A percentile compares a stretch with the other conserved stretches of the same genome.
Evolutionary conservation across 2,113 vertebrate species (phyloP).

Genomic region (Calonectris borealis): DNA sequence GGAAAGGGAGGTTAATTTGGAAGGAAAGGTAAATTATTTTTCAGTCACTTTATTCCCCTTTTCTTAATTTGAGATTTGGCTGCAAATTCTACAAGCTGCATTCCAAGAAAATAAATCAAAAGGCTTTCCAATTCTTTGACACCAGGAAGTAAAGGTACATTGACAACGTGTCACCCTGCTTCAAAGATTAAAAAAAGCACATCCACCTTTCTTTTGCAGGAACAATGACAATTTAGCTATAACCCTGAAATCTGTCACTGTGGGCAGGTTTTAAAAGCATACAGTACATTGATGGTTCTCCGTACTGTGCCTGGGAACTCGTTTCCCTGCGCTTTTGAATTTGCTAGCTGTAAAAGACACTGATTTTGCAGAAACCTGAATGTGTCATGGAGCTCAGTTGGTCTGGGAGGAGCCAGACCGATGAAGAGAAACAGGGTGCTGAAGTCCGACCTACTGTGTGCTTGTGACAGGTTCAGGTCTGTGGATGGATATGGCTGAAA

Average conservation of each 20-base stretch:
- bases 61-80: conserved; percentile 22
- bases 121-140: neutral
- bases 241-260: conserved; percentile 34
- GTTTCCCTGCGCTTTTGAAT: conserved; percentile 55
- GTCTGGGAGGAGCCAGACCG: conserved; percentile 57
- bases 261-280: conserved; percentile 48
- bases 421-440: conserved; percentile 64
- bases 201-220: conserved; percentile 36
- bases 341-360: conserved; percentile 34
- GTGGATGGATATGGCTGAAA: conserved; percentile 41
- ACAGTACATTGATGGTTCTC: conserved; percentile 17
- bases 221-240: neutral
- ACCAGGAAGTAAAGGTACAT: neutral
- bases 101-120: neutral
- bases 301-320: conserved; percentile 28
- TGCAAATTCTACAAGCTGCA: neutral
- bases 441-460: conserved; percentile 44
- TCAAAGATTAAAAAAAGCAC: conserved; percentile 41
- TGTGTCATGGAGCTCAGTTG: conserved; percentile 40
- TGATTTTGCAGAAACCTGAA: conserved; percentile 38
- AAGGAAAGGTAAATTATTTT: conserved; percentile 4
- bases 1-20: conserved; percentile 6
- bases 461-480: conserved; percentile 50
- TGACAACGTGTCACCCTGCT: neutral
- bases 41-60: neutral